A percentile compares a stretch with the other conserved stretches of the same genome.
Conservation (phyloP, 2,888 invertebrate species). For the Leptothorax acervorum region DNA sequence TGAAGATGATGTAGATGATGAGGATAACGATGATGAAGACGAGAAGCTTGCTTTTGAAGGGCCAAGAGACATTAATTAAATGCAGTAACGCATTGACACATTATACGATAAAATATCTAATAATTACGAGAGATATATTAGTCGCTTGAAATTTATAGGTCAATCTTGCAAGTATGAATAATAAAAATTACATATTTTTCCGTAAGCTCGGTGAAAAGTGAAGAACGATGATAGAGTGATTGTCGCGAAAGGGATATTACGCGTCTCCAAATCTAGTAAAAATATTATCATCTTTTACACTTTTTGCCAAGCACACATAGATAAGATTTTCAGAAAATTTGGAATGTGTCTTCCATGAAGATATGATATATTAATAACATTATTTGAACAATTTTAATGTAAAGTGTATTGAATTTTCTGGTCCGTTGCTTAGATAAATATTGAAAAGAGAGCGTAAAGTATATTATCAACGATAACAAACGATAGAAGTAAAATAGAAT, state of each 20-base stretch:
- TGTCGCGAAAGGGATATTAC: slow-evolving; percentile 7
- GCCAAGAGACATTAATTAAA: no score
- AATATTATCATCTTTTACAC: background rate
- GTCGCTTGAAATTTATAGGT: slow-evolving; percentile 1
- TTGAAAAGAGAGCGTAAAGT: no score
- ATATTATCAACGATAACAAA: no score
- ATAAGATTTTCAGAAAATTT: background rate
- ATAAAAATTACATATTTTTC: slow-evolving; percentile 22
- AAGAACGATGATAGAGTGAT: slow-evolving; percentile 25
- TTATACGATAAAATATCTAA: background rate
- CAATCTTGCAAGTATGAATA: slow-evolving; percentile 6
- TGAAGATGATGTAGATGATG: no score
- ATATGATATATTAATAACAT: background rate
- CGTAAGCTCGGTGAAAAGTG: slow-evolving; percentile 5
- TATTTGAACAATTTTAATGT: background rate
- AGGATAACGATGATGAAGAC: no score
- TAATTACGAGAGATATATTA: slow-evolving; percentile 1
- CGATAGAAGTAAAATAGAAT: no score
- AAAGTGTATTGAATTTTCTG: background rate
- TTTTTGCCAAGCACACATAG: background rate
- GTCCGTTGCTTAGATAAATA: background rate
- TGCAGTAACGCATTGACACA: no score
- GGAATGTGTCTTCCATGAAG: background rate
- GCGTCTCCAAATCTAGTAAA: slow-evolving; percentile 11
- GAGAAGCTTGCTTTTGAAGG: no score